Percentiles rank a stretch among this genome's conserved stretches.
These are phyloP conservation scores for Deilephila porcellus DNA, from an alignment of 2,888 invertebrate genomes.

Conservation along the genomic window DNA sequence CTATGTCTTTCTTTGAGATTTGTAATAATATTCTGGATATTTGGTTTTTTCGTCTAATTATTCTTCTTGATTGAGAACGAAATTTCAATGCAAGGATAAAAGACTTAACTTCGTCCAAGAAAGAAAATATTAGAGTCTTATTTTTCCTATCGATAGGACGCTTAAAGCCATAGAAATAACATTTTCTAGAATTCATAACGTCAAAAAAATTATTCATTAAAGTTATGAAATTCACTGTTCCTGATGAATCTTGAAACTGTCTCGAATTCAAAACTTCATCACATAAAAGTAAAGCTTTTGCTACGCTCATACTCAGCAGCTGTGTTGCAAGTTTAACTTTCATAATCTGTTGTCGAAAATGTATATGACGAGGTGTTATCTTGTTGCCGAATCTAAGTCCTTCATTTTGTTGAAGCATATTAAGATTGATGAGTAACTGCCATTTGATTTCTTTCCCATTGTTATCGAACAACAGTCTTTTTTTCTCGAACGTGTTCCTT, in stretches of 20 bases:
- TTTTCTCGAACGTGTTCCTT: constrained; percentile 37
- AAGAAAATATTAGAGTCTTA: neutral
- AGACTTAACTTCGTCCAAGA: constrained; percentile 10
- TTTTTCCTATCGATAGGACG: neutral
- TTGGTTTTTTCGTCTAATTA: neutral
- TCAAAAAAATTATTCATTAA: constrained; percentile 36
- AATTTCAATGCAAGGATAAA: constrained; percentile 15
- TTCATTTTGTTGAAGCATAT: constrained; percentile 38
- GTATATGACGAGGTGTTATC: constrained; percentile 33
- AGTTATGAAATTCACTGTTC: constrained; percentile 35
- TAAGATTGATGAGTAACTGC: constrained; percentile 34
- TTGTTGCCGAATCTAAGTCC: constrained; percentile 41
- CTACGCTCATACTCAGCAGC: constrained; percentile 40
- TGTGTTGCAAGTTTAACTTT: constrained; percentile 41
- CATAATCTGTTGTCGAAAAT: constrained; percentile 39
- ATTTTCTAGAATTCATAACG: constrained; percentile 34
- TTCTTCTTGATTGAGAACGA: constrained; percentile 5
- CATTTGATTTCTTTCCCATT: constrained; percentile 32
- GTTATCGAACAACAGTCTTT: constrained; percentile 34
- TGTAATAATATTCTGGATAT: constrained; percentile 3
- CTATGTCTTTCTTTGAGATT: constrained; percentile 6
- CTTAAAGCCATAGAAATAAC: constrained; percentile 21
- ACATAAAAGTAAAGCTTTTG: constrained; percentile 37
- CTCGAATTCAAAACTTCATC: constrained; percentile 22
- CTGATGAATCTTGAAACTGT: constrained; percentile 4